Conservation (phyloP, 1,140 invertebrate genomes). For the Teleogryllus occipitalis region DNA sequence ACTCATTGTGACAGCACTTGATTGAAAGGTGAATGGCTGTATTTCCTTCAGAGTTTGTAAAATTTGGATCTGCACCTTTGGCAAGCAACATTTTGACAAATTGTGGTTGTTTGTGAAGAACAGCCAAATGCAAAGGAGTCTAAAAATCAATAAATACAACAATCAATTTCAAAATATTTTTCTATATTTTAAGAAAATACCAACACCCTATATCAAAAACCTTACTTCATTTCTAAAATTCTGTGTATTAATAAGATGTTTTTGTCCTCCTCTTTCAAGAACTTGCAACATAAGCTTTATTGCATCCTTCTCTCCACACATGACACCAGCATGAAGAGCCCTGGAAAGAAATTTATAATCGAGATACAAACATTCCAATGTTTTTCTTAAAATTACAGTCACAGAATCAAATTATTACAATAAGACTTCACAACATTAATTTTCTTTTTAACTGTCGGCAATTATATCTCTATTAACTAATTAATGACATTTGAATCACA, state of each 20-base stretch:
- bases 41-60: conserved; percentile 38
- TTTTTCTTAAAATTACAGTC: no score
- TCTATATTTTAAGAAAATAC: neutral
- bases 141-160: conserved; percentile 25
- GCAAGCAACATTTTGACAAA: conserved; percentile 35
- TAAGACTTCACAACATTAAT: no score
- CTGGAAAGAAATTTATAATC: neutral
- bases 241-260: neutral
- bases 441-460: no score
- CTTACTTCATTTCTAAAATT: neutral
- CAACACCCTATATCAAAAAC: neutral
- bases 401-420: no score
- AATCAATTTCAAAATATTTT: neutral
- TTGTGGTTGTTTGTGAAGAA: conserved; percentile 37
- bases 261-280: neutral
- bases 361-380: no score
- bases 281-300: neutral
- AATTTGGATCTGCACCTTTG: conserved; percentile 41
- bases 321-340: neutral
- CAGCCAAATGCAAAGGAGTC: conserved; percentile 43
- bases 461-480: no score
- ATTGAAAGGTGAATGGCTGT: conserved; percentile 45
- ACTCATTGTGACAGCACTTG: conserved; percentile 20
- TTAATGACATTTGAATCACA: no score
- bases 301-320: neutral